Base-by-base conservation (phyloP, 1,140 invertebrate species). In the Protaetia brevitarsis region DNA sequence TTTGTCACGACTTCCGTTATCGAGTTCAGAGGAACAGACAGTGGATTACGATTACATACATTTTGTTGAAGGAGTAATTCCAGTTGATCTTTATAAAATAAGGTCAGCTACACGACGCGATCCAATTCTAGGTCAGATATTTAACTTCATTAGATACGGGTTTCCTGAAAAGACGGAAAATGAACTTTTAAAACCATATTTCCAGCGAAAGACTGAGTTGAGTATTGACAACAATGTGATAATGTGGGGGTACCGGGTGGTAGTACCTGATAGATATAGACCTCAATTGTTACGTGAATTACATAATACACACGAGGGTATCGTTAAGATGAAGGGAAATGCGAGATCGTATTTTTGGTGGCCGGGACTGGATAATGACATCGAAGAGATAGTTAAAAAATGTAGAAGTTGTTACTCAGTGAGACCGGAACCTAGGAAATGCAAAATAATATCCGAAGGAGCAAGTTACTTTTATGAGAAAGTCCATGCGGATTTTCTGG, bases 261-360 rank as follows among this genome's bases (percentile, higher is more conserved):
- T 83, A 2, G 73, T 83, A 30, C 79, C 81, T 3, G 19, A 36
- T 27, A 63, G 3, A 2, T 68, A 74, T 13, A 70, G 70, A 29
- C 0, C 31, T 6, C 34, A 68, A 29, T 27, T 79, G 31, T 64
- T 80, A 11, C n/a, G n/a, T n/a, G n/a, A n/a, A n/a, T n/a, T n/a
- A n/a, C n/a, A n/a, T n/a, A n/a, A n/a, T n/a, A n/a, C n/a, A n/a
- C n/a, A n/a, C n/a, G n/a, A n/a, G n/a, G n/a, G n/a, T n/a, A n/a
- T n/a, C n/a, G n/a, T n/a, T 1, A 70, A 77, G 31, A 81, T 79
- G 71, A 82, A 82, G 64, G 36, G 61, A 4, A 31, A 77, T 3
- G 77, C 80, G 4, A 59, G 81, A 0, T 71, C 65, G 1, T 78
- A 78, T 58, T 68, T 81, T 0, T 84, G 76, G 72, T 84, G 80